Percentiles rank a stretch among this genome's conserved stretches.
Conservation (phyloP, 2,797 vertebrate species). For the Amphiprion clarkii region DNA sequence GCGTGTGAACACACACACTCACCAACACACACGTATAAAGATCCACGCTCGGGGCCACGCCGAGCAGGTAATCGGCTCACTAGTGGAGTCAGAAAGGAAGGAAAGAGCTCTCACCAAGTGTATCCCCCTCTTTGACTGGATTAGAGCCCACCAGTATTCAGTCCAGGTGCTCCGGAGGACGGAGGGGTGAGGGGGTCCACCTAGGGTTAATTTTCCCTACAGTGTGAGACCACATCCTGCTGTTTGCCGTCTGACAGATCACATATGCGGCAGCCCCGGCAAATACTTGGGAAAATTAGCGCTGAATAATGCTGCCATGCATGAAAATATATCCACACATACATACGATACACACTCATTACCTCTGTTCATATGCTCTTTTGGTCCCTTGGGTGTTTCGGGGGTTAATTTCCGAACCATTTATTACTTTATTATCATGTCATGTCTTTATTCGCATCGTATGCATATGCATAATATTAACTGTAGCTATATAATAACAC, state of each 20-base stretch:
- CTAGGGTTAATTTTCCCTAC: slow-evolving; percentile 48
- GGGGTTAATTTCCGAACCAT: slow-evolving; percentile 81
- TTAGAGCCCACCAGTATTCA: slow-evolving; percentile 68
- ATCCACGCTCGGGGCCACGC: slow-evolving; percentile 49
- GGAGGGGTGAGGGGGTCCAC: slow-evolving; percentile 45
- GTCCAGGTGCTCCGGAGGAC: slow-evolving; percentile 68
- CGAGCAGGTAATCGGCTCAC: slow-evolving; percentile 83
- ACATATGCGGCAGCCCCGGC: slow-evolving; percentile 11
- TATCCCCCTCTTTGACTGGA: slow-evolving; percentile 72
- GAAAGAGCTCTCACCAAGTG: slow-evolving; percentile 68
- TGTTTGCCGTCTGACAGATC: slow-evolving; percentile 55
- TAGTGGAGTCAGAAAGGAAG: slow-evolving; percentile 66
- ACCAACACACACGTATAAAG: slow-evolving; percentile 39
- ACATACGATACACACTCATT: slow-evolving; percentile 63
- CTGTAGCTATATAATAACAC: slow-evolving; percentile 52
- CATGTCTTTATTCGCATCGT: slow-evolving; percentile 66
- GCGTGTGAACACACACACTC: neutral
- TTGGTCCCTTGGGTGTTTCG: slow-evolving; percentile 64
- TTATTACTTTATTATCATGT: slow-evolving; percentile 81
- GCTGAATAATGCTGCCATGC: slow-evolving; percentile 5
- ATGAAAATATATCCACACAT: slow-evolving; percentile 7
- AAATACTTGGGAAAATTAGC: slow-evolving; percentile 24
- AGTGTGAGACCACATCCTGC: slow-evolving; percentile 54
- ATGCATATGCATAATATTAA: slow-evolving; percentile 68
- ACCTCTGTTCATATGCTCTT: slow-evolving; percentile 60